Conservation (phyloP, 2,888 invertebrate species). For the Habrosyne pyritoides region DNA sequence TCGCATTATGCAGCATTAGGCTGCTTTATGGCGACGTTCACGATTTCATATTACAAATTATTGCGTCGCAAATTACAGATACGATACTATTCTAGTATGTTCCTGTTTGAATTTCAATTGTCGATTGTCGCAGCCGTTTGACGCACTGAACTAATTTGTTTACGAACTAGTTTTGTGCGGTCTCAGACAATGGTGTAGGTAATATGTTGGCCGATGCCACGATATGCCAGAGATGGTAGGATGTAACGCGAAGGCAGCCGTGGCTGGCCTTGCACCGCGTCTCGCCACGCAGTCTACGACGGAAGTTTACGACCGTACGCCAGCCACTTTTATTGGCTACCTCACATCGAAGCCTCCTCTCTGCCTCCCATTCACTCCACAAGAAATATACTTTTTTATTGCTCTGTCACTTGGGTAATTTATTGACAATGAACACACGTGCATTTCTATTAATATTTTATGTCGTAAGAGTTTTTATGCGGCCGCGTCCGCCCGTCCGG, state of each 20-base stretch:
- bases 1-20: slow-evolving; percentile 43
- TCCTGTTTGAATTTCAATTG: slow-evolving; percentile 46
- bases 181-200: slow-evolving; percentile 22
- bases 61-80: slow-evolving; percentile 42
- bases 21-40: slow-evolving; percentile 24
- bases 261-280: slow-evolving; percentile 48
- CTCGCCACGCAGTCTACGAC: slow-evolving; percentile 82
- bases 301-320: slow-evolving; percentile 76
- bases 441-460: slow-evolving; percentile 84
- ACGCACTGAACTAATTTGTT: neutral
- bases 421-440: slow-evolving; percentile 83
- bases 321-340: slow-evolving; percentile 82
- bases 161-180: slow-evolving; percentile 6
- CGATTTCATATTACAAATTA: slow-evolving; percentile 31
- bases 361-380: slow-evolving; percentile 81
- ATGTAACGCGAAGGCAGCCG: slow-evolving; percentile 30
- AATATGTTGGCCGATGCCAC: slow-evolving; percentile 18
- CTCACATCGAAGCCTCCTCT: slow-evolving; percentile 78
- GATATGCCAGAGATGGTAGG: slow-evolving; percentile 35
- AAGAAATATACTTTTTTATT: slow-evolving; percentile 82
- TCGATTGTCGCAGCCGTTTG: slow-evolving; percentile 14
- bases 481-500: slow-evolving; percentile 51
- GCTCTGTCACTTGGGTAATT: slow-evolving; percentile 82
- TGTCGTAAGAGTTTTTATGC: slow-evolving; percentile 76
- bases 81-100: slow-evolving; percentile 38